Evolutionary conservation across 2,888 invertebrate species (phyloP).

Genomic region (Cerastoderma edule): DNA sequence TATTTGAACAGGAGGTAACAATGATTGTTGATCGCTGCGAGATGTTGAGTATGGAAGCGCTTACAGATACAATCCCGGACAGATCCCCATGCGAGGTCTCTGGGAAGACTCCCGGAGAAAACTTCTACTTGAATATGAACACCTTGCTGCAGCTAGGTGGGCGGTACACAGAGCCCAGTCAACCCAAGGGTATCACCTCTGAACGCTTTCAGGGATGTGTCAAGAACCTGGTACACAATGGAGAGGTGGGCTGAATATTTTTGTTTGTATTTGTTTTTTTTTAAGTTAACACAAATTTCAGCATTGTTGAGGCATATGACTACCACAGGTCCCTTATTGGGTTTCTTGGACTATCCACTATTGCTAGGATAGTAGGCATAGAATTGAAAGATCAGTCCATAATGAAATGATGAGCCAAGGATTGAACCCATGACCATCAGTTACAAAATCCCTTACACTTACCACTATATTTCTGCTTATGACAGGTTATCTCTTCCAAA

Average conservation of each 20-base stretch:
- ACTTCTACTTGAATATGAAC: conserved; percentile 97
- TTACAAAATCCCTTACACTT: no score
- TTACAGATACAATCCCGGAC: conserved; percentile 90
- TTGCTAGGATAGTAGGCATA: no score
- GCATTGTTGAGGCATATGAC: background rate
- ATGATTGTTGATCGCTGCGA: conserved; percentile 97
- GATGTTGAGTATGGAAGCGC: conserved; percentile 93
- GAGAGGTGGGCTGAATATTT: conserved; percentile 84
- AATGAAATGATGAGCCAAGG: no score
- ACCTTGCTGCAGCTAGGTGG: conserved; percentile 96
- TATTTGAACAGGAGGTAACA: conserved; percentile 88
- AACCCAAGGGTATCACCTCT: conserved; percentile 60
- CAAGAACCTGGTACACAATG: conserved; percentile 97
- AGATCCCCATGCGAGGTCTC: conserved; percentile 95
- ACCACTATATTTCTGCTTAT: no score
- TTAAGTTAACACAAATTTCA: background rate
- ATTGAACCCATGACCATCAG: no score
- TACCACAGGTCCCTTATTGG: background rate
- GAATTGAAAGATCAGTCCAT: no score
- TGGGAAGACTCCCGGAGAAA: conserved; percentile 96
- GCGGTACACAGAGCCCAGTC: conserved; percentile 84
- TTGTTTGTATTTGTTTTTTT: background rate
- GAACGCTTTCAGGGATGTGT: conserved; percentile 98
- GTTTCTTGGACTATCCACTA: background rate
- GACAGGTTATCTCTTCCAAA: no score